Percentiles rank a stretch among this genome's conserved stretches.
Evolutionary conservation across 2,797 vertebrate genomes (phyloP).

Genomic region (Phrynocephalus vlangalii): DNA sequence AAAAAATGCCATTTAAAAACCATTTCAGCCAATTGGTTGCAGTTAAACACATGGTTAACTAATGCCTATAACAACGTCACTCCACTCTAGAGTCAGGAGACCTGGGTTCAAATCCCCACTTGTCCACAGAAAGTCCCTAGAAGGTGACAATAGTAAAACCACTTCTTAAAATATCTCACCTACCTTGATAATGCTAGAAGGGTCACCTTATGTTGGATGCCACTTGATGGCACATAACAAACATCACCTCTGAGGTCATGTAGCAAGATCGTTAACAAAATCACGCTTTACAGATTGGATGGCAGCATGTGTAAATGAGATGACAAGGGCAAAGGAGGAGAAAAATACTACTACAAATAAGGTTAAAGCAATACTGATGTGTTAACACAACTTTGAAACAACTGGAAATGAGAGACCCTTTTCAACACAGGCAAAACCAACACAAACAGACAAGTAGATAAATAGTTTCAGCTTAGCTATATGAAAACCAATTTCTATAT

Average conservation of each 20-base stretch:
- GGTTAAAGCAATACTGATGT: not conserved
- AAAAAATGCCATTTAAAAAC: not conserved
- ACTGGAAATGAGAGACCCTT: not conserved
- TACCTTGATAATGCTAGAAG: too few relatives aligned
- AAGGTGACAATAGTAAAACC: too few relatives aligned
- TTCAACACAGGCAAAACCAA: not conserved
- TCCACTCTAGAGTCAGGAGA: too few relatives aligned
- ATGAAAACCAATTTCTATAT: not conserved
- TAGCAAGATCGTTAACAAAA: not conserved
- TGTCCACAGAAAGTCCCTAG: too few relatives aligned
- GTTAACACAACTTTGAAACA: not conserved
- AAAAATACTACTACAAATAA: not conserved
- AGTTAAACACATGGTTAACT: not conserved
- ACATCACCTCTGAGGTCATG: not conserved
- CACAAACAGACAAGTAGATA: too few relatives aligned
- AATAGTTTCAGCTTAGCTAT: not conserved
- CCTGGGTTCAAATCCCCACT: too few relatives aligned
- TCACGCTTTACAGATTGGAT: not conserved
- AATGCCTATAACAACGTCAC: not conserved
- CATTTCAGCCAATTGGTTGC: not conserved
- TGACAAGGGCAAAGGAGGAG: not conserved
- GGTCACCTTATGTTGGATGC: too few relatives aligned
- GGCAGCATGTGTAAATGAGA: not conserved
- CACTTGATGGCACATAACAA: too few relatives aligned
- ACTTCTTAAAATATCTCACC: too few relatives aligned